phyloP scores from a whole-genome alignment of 2,888 invertebrate species.

The Spodoptera picta region DNA sequence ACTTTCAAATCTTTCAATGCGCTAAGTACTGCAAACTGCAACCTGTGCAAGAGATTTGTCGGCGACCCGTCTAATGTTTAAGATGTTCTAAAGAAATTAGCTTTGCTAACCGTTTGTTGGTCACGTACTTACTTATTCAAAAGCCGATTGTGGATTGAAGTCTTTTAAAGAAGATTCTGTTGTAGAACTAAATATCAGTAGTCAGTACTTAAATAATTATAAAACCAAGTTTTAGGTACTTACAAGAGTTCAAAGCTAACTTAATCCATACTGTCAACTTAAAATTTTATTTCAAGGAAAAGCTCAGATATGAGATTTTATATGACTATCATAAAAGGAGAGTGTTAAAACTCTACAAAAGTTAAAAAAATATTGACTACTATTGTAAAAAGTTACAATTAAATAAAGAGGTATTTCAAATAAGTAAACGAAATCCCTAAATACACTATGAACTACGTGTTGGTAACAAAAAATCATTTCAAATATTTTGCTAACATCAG shows the following conservation, averaged over 20 bases:
- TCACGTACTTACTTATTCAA: background rate
- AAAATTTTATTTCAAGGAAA: background rate
- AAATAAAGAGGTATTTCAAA: slow-evolving; percentile 32
- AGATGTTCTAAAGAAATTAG: slow-evolving; percentile 2
- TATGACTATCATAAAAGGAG: background rate
- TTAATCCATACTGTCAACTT: too few relatives aligned
- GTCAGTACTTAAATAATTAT: too few relatives aligned
- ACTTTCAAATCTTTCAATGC: slow-evolving; percentile 30
- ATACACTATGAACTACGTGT: slow-evolving; percentile 33
- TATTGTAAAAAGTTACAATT: slow-evolving; percentile 10
- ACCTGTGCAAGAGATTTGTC: slow-evolving; percentile 74
- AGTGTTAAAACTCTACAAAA: slow-evolving; percentile 5
- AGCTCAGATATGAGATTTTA: background rate
- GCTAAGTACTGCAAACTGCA: slow-evolving; percentile 74
- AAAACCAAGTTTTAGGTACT: too few relatives aligned
- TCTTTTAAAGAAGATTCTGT: too few relatives aligned
- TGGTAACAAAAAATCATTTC: slow-evolving; percentile 59
- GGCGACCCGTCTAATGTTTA: slow-evolving; percentile 6
- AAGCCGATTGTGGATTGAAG: too few relatives aligned
- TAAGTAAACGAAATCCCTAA: slow-evolving; percentile 35
- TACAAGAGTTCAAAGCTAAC: too few relatives aligned
- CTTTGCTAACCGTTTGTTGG: slow-evolving; percentile 3
- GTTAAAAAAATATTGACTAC: slow-evolving; percentile 12
- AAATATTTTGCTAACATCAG: slow-evolving; percentile 75
- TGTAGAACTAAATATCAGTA: too few relatives aligned